A percentile compares a stretch with the other conserved stretches of the same genome.
These are phyloP conservation scores for Paratilapia polleni DNA, from an alignment of 2,113 vertebrate species.

Conservation along the genomic window DNA sequence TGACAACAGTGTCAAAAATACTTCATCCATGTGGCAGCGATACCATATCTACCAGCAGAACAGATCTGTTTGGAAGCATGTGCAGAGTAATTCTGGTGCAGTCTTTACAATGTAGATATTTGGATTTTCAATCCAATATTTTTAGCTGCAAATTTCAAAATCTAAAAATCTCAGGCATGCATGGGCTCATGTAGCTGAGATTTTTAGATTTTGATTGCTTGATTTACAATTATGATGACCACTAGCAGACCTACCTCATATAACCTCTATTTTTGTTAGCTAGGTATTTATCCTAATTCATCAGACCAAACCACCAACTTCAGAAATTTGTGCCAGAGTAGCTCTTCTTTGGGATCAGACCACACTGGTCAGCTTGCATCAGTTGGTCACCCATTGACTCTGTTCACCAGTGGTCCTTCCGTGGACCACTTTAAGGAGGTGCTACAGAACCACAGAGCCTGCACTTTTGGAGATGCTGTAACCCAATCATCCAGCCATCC, in stretches of 20 bases:
- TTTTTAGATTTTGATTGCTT: too few species aligned
- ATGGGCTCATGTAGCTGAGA: background rate
- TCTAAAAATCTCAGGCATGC: background rate
- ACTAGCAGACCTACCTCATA: accelerated
- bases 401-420: too few species aligned
- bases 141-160: background rate
- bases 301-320: background rate
- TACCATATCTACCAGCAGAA: background rate
- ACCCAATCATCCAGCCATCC: background rate
- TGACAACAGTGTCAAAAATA: accelerated
- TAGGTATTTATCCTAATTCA: background rate
- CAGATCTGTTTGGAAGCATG: background rate
- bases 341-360: too few species aligned
- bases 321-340: too few species aligned
- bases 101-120: accelerated
- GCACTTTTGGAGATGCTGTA: background rate
- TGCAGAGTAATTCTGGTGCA: background rate
- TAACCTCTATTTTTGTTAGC: background rate
- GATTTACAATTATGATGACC: background rate
- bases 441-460: accelerated
- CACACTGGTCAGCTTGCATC: too few species aligned
- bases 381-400: too few species aligned
- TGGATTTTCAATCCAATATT: background rate
- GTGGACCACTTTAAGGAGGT: too few species aligned
- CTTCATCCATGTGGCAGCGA: background rate